Evolutionary conservation across 2,888 invertebrate genomes (phyloP).

Genomic region (Synergus itoensis): DNA sequence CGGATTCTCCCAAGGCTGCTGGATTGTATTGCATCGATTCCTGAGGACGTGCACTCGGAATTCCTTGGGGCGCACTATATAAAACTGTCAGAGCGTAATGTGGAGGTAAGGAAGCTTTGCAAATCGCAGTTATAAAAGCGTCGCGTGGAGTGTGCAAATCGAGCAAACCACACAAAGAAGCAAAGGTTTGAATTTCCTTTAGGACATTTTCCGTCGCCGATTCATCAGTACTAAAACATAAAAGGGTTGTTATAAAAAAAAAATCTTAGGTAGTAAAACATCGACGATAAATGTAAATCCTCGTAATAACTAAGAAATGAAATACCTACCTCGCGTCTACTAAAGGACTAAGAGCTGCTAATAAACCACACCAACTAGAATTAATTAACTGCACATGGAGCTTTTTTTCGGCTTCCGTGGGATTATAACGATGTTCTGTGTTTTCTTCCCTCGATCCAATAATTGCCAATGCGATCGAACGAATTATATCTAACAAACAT

Average conservation of each 20-base stretch:
- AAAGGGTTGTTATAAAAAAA: constrained; percentile 22
- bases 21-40: constrained; percentile 73
- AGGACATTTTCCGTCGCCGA: constrained; percentile 93
- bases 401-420: constrained; percentile 78
- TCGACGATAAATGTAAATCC: not conserved
- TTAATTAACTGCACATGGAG: constrained; percentile 89
- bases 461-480: constrained; percentile 89
- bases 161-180: constrained; percentile 92
- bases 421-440: constrained; percentile 74
- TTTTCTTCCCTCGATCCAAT: constrained; percentile 80
- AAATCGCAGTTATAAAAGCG: constrained; percentile 96
- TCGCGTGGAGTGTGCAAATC: constrained; percentile 90
- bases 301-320: not conserved
- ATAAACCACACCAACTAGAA: constrained; percentile 96
- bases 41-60: constrained; percentile 74
- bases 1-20: constrained; percentile 82
- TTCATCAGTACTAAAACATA: constrained; percentile 89
- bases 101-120: constrained; percentile 97
- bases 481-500: constrained; percentile 93
- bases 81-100: constrained; percentile 95
- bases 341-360: constrained; percentile 93
- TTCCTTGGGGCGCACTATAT: constrained; percentile 82
- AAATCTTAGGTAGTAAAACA: not conserved
- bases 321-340: constrained; percentile 89
- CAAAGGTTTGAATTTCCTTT: constrained; percentile 93